Percentiles rank a stretch among this genome's conserved stretches.
phyloP scores from a whole-genome alignment of 2,797 vertebrate genomes.

The Pangasius macronema region DNA sequence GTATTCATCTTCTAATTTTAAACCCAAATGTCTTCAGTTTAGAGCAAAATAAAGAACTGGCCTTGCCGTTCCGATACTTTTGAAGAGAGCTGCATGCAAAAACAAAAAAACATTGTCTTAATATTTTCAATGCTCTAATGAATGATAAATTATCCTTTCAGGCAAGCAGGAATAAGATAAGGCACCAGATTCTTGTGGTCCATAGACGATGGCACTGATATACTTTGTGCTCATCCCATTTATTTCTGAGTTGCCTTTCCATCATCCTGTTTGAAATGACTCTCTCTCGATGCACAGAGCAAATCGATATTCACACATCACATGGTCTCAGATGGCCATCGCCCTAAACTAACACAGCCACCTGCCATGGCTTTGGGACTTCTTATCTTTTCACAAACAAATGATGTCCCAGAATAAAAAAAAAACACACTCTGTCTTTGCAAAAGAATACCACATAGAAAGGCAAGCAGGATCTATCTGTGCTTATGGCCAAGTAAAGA shows the following conservation, averaged over 20 bases:
- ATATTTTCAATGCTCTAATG: neutral
- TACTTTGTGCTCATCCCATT: neutral
- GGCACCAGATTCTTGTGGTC: neutral
- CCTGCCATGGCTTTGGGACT: constrained; percentile 5
- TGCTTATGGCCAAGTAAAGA: neutral
- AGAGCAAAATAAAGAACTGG: neutral
- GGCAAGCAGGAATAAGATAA: neutral
- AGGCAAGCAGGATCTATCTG: neutral
- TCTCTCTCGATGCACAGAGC: neutral
- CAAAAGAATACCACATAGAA: neutral
- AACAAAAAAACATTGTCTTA: neutral
- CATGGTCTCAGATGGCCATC: neutral
- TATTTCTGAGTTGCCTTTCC: neutral
- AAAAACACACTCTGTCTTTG: neutral
- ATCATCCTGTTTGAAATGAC: constrained; percentile 12
- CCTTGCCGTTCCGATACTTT: neutral
- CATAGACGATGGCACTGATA: neutral
- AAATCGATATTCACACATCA: constrained; percentile 17
- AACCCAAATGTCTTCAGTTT: neutral
- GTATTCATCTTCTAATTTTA: too few species aligned
- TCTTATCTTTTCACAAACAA: constrained; percentile 13
- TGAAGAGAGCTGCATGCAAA: neutral
- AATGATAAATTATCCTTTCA: neutral
- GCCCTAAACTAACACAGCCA: constrained; percentile 28
- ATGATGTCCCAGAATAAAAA: neutral